Evolutionary conservation across 2,888 invertebrate species (phyloP).

Genomic region (Phorcus lineatus): DNA sequence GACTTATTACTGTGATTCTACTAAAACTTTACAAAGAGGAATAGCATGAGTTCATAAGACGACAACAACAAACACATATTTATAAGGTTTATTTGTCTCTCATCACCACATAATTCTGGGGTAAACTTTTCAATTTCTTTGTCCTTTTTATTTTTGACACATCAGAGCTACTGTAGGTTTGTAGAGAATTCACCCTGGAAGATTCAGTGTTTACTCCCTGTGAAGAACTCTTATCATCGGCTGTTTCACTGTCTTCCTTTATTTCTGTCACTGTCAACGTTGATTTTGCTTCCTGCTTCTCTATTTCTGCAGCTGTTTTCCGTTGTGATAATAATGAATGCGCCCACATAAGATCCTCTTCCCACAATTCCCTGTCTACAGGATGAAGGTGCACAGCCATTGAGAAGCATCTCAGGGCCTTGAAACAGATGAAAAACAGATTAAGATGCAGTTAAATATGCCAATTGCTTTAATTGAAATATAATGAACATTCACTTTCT

Average conservation of each 20-base stretch:
- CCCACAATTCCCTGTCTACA: conserved; percentile 70
- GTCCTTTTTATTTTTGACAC: not conserved
- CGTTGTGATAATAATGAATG: conserved; percentile 45
- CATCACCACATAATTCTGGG: conserved; percentile 56
- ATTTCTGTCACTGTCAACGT: conserved; percentile 45
- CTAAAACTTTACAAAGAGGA: too few relatives aligned
- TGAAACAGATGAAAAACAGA: conserved; percentile 14
- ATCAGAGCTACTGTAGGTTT: not conserved
- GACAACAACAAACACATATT: not conserved
- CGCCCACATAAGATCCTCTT: conserved; percentile 73
- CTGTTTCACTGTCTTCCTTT: conserved; percentile 27
- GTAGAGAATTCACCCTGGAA: not conserved
- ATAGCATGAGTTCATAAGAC: not conserved
- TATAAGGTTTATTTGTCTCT: conserved; percentile 38
- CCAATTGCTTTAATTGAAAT: too few relatives aligned
- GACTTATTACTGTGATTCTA: too few relatives aligned
- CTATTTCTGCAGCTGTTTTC: conserved; percentile 40
- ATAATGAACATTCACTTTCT: too few relatives aligned
- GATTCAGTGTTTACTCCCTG: not conserved
- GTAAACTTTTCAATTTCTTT: conserved; percentile 31
- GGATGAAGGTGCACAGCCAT: conserved; percentile 74
- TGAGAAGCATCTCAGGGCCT: conserved; percentile 73
- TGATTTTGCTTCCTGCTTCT: conserved; percentile 25
- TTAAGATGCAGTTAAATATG: too few relatives aligned
- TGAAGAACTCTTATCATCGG: conserved; percentile 11